Evolutionary conservation across 2,888 invertebrate genomes (phyloP).

Genomic region (Marasmarcha lunaedactyla): DNA sequence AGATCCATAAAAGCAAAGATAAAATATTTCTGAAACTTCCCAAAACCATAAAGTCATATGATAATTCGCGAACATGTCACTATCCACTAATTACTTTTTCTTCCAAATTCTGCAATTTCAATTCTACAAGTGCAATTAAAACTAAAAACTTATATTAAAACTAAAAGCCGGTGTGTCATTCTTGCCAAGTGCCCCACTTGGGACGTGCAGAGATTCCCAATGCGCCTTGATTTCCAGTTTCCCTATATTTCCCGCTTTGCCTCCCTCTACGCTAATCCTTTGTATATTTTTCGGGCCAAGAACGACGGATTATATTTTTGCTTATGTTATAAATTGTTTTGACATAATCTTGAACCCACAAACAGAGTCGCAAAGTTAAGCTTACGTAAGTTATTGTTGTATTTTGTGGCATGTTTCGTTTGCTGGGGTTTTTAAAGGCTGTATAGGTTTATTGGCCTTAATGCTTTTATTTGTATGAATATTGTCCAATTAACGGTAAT

Average conservation of each 20-base stretch:
- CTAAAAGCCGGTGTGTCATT: constrained; percentile 35
- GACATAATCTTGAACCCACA: neutral
- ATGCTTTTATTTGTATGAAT: no score
- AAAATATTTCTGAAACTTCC: no score
- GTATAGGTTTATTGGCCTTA: no score
- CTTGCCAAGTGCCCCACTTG: constrained; percentile 61
- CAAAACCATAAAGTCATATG: no score
- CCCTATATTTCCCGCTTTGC: no score
- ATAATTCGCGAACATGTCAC: no score
- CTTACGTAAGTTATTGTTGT: neutral
- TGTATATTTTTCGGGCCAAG: constrained; percentile 21
- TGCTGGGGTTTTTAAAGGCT: no score
- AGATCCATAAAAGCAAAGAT: no score
- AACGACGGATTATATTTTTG: constrained; percentile 8
- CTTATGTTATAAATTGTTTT: constrained; percentile 4
- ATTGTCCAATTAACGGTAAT: no score
- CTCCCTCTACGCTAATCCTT: constrained; percentile 21
- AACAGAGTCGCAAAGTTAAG: neutral
- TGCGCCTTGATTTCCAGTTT: no score
- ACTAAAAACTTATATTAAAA: constrained; percentile 57
- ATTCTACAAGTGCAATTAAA: constrained; percentile 56
- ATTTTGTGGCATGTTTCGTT: neutral
- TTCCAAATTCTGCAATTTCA: no score
- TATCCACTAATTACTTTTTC: no score
- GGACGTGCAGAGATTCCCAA: constrained; percentile 46